Conservation (phyloP, 2,888 invertebrate genomes). For the Phania funesta region DNA sequence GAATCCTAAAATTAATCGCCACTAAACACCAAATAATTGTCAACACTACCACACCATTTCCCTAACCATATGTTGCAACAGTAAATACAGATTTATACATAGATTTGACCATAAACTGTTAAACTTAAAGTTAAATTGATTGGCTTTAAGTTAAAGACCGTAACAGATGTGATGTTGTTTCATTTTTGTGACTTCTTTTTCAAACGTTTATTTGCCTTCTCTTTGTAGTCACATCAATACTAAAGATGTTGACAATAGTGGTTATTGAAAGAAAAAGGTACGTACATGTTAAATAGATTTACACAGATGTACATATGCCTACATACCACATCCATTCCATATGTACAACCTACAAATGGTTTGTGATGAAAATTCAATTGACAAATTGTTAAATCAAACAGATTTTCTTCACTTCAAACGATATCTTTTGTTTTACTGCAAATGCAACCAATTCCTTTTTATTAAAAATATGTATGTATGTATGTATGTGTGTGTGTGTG, state of each 20-base stretch:
- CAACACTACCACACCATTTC: conserved; percentile 16
- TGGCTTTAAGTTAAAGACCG: conserved; percentile 64
- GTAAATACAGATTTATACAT: conserved; percentile 17
- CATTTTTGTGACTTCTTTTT: conserved; percentile 35
- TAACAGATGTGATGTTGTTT: conserved; percentile 56
- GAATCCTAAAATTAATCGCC: conserved; percentile 27
- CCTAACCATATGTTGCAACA: conserved; percentile 17
- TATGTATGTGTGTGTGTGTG: conserved; percentile 1
- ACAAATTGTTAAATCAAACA: conserved; percentile 66
- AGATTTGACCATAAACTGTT: conserved; percentile 61
- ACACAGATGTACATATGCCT: neutral
- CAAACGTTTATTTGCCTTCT: neutral
- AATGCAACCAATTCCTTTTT: neutral
- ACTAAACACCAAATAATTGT: conserved; percentile 26
- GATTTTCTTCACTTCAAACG: conserved; percentile 54
- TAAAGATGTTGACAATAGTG: conserved; percentile 33
- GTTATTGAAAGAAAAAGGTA: conserved; percentile 14
- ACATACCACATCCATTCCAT: neutral
- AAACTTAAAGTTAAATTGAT: conserved; percentile 66
- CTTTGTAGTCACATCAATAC: conserved; percentile 18
- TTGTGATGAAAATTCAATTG: conserved; percentile 63
- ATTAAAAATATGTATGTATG: neutral
- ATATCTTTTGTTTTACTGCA: conserved; percentile 30
- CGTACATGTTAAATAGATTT: conserved; percentile 2
- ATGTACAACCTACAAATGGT: conserved; percentile 6